A percentile compares a stretch with the other conserved stretches of the same genome.
Conservation (phyloP, 2,888 invertebrate genomes). For the Yponomeuta cagnagella region DNA sequence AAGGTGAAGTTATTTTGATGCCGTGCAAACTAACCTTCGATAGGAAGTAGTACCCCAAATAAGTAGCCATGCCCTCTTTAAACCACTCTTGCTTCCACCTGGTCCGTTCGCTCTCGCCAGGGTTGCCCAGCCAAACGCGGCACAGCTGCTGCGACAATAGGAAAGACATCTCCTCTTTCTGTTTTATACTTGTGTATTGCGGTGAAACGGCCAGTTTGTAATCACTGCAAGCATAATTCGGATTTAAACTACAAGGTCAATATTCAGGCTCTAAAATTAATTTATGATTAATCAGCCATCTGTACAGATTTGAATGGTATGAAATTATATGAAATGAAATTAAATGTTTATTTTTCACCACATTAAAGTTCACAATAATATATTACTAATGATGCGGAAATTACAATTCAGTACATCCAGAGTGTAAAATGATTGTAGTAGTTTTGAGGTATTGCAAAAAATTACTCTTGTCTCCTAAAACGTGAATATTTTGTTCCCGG, state of each 20-base stretch:
- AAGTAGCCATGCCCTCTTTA: constrained; percentile 64
- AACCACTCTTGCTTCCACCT: constrained; percentile 67
- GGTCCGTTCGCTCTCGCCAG: constrained; percentile 50
- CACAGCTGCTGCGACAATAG: constrained; percentile 57
- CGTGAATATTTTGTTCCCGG: too few species aligned
- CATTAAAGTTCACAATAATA: too few species aligned
- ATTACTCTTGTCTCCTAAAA: too few species aligned
- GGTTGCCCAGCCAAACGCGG: constrained; percentile 64
- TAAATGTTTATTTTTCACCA: too few species aligned
- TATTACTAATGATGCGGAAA: too few species aligned
- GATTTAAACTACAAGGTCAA: not conserved
- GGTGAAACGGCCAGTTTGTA: constrained; percentile 39
- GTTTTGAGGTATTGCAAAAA: too few species aligned
- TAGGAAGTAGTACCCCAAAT: constrained; percentile 56
- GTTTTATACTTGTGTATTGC: constrained; percentile 50
- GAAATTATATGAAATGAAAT: too few species aligned
- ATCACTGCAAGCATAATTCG: constrained; percentile 37
- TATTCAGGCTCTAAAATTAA: too few species aligned
- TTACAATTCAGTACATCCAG: too few species aligned
- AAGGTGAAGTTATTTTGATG: not conserved
- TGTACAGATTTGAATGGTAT: too few species aligned
- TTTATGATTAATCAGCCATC: too few species aligned
- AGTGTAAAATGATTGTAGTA: too few species aligned
- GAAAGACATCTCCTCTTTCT: constrained; percentile 50
- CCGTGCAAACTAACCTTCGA: constrained; percentile 39